Evolutionary conservation across 2,113 vertebrate genomes (phyloP).

Genomic region (Pteruthius melanotis): DNA sequence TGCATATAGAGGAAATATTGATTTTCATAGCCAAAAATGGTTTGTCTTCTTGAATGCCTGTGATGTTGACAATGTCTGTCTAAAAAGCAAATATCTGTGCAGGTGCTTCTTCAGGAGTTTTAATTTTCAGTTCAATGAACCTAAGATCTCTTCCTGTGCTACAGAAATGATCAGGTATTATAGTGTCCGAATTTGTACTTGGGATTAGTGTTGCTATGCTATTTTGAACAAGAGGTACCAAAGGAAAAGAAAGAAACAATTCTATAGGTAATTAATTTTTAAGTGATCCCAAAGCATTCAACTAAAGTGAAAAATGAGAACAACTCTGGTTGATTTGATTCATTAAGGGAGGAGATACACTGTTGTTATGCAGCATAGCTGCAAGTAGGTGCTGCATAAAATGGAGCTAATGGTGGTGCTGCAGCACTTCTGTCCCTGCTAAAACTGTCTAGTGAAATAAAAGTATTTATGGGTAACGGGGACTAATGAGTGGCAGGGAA

Average conservation of each 20-base stretch:
- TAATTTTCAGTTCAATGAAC: neutral
- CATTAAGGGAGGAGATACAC: neutral
- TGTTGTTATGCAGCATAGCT: neutral
- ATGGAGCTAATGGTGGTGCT: slow-evolving; percentile 41
- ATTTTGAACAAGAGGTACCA: neutral
- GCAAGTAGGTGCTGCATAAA: neutral
- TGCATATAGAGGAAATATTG: neutral
- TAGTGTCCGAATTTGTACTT: neutral
- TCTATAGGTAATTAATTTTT: neutral
- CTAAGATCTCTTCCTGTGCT: neutral
- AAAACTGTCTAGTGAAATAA: neutral
- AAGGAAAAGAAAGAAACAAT: neutral
- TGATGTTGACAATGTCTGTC: neutral
- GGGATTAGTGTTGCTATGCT: neutral
- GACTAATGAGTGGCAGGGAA: neutral
- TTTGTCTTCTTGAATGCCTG: neutral
- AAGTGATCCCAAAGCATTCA: neutral
- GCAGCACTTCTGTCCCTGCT: neutral
- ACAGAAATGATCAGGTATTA: neutral
- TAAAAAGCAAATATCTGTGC: neutral
- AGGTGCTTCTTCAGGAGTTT: neutral
- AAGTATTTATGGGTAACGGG: neutral
- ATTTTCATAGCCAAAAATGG: neutral
- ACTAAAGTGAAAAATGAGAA: neutral
- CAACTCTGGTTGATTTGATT: neutral